phyloP scores from a whole-genome alignment of 2,113 vertebrate species.

The Oreotragus oreotragus region DNA sequence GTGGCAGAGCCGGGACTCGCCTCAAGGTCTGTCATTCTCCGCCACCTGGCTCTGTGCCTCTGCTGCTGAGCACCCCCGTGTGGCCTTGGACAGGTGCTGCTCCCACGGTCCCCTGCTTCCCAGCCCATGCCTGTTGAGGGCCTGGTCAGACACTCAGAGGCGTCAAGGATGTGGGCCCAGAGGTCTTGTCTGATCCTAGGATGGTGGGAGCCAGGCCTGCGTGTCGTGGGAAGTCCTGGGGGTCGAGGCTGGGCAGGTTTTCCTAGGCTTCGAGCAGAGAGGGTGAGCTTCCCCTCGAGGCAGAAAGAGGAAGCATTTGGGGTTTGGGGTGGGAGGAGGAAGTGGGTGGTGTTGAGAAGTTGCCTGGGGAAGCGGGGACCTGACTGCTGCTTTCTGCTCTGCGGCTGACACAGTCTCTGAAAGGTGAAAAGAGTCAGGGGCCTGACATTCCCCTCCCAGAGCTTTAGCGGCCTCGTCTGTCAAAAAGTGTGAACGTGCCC shows the following conservation, averaged over 20 bases:
- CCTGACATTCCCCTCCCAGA: neutral
- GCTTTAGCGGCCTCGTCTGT: neutral
- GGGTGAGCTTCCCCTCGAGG: neutral
- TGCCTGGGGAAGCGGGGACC: neutral
- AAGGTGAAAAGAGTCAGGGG: neutral
- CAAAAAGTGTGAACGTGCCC: neutral
- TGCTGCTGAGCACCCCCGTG: conserved; percentile 32
- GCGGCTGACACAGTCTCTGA: neutral
- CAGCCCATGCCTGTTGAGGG: neutral
- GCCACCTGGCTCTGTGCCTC: conserved; percentile 32
- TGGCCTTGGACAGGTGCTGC: conserved; percentile 51
- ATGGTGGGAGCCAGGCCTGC: neutral
- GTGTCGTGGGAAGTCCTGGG: neutral
- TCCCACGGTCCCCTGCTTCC: neutral
- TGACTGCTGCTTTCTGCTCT: neutral
- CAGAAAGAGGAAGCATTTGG: conserved; percentile 47
- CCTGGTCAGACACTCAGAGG: neutral
- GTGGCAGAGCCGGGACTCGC: conserved; percentile 61
- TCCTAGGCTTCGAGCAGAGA: neutral
- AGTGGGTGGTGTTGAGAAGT: neutral
- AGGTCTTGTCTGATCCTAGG: neutral
- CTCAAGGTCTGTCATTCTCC: conserved; percentile 61
- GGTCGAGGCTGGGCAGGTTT: neutral
- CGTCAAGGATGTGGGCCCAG: neutral
- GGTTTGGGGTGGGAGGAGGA: conserved; percentile 34